Evolutionary conservation across 2,888 invertebrate genomes (phyloP), one percentile per base, ranked within the genome.

Genomic region (Agrotis puta): DNA sequence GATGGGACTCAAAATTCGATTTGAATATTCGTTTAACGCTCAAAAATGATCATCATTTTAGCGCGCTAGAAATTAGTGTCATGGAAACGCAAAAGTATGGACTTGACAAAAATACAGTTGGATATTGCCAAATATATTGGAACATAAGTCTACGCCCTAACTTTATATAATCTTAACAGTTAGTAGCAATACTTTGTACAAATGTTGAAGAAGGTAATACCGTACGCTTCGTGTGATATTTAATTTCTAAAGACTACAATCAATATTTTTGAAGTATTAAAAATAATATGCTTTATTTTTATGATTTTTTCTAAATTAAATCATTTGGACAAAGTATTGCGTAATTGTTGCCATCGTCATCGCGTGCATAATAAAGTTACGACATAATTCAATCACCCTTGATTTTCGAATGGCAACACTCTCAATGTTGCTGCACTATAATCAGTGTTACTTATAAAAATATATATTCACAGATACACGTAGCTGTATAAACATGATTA

Each of bases 321-420:
- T 79, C 81, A 79, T 89, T 91, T 92, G 90, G 80, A 89, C 90
- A 90, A 90, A 91, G 91, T 92, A 91, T 92, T 92, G 90, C 83
- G 69, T 77, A 74, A 86, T 77, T 68, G 79, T 88, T 85, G 83
- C 78, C 72, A 80, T 70, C 70, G 70, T 68, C 16, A 68, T 64
- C 58, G 47, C 66, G 66, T 65, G 48, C 62, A 70, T 71, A 82
- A 74, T 79, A 59, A 75, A 72, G 75, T 84, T 84, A 78, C 79
- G 77, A 64, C 67, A 78, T 84, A 85, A 84, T 81, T 74, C 79
- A 87, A 87, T 85, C 77, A 81, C 84, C 82, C 82, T 82, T 84
- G 75, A 79, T 85, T 82, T 77, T 83, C 59, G 69, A 70, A 83
- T 88, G 87, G 88, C 87, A 89, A 85, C 88, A 86, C 77, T 77